Evolutionary conservation across 2,113 vertebrate species (phyloP).

Genomic region (Panthera leo): DNA sequence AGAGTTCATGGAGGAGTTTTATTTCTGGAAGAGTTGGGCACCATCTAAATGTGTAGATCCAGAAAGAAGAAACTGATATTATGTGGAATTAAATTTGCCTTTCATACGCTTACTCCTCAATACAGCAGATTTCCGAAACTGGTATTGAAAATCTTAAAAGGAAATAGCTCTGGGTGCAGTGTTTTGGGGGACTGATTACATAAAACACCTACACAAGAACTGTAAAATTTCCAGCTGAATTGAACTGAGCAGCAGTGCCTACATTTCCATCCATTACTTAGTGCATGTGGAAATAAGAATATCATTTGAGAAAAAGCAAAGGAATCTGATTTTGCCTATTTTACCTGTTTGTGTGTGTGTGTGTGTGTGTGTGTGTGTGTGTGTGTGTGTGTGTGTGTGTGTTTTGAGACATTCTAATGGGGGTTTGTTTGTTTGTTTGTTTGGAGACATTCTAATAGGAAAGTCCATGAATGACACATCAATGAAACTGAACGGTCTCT

Average conservation of each 20-base stretch:
- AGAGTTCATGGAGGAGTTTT: neutral
- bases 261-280: slow-evolving; percentile 43
- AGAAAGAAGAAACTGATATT: slow-evolving; percentile 33
- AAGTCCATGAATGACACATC: neutral
- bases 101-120: neutral
- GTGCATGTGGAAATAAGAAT: slow-evolving; percentile 30
- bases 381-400: neutral
- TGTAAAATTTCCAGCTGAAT: slow-evolving; percentile 37
- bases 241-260: slow-evolving; percentile 42
- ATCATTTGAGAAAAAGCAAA: slow-evolving; percentile 34
- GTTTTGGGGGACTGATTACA: slow-evolving; percentile 46
- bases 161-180: slow-evolving; percentile 32
- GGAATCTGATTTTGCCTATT: neutral
- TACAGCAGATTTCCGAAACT: slow-evolving; percentile 21
- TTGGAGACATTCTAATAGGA: neutral
- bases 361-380: neutral
- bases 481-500: neutral
- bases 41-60: neutral
- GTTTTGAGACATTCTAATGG: neutral
- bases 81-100: neutral
- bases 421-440: neutral
- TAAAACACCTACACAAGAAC: slow-evolving; percentile 61
- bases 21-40: neutral
- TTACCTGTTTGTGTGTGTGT: neutral
- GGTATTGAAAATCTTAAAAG: neutral